phyloP scores from a whole-genome alignment of 2,113 vertebrate genomes.

The Psittacula cyanocephala region DNA sequence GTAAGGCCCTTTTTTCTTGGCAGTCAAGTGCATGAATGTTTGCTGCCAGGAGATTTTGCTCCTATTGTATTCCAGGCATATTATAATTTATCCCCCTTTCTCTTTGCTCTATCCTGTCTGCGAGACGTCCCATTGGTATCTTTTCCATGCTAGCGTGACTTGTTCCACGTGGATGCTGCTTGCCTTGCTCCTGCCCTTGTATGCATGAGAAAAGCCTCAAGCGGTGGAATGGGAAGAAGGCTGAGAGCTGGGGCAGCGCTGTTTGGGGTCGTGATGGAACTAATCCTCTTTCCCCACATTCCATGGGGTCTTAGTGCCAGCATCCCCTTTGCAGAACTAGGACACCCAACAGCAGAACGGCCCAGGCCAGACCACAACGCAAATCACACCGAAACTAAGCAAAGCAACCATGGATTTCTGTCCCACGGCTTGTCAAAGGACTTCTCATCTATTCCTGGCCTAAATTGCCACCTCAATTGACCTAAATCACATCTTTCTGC shows the following conservation, averaged over 20 bases:
- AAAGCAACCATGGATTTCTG: neutral
- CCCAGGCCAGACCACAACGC: neutral
- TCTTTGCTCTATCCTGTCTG: slow-evolving; percentile 59
- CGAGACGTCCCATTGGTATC: slow-evolving; percentile 20
- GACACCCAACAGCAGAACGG: accelerated
- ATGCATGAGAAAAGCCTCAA: neutral
- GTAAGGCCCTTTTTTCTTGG: slow-evolving; percentile 77
- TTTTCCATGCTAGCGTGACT: slow-evolving; percentile 44
- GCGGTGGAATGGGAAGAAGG: neutral
- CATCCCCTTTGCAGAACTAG: neutral
- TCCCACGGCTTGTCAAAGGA: neutral
- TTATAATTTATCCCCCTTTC: neutral
- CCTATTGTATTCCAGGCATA: slow-evolving; percentile 72
- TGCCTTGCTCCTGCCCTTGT: neutral
- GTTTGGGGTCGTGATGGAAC: accelerated
- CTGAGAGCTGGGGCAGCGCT: neutral
- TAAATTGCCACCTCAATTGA: neutral
- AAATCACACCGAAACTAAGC: neutral
- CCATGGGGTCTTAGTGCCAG: accelerated
- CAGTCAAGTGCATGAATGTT: slow-evolving; percentile 76
- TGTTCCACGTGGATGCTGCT: slow-evolving; percentile 23
- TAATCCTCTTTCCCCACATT: neutral
- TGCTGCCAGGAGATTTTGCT: slow-evolving; percentile 73
- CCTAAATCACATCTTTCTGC: neutral
- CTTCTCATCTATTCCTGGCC: neutral